Conservation (phyloP, 2,797 vertebrate species). For the Craterocephalus amniculus region DNA sequence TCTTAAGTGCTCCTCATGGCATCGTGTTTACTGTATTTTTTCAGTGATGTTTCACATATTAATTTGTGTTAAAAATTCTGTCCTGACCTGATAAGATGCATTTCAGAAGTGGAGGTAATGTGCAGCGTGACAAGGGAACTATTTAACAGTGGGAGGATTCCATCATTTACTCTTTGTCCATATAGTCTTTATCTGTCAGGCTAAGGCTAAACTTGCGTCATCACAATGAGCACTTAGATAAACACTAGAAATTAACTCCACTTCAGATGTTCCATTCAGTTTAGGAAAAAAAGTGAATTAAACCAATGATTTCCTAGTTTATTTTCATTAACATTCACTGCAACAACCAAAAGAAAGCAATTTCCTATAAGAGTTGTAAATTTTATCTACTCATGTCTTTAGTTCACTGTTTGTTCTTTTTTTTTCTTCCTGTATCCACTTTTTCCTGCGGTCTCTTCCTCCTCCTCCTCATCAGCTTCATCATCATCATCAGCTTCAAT, state of each 20-base stretch:
- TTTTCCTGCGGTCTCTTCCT: constrained; percentile 37
- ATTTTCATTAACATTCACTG: neutral
- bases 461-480: constrained; percentile 6
- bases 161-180: neutral
- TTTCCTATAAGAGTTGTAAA: constrained; percentile 21
- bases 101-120: neutral
- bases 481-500: constrained; percentile 43
- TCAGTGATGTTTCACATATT: neutral
- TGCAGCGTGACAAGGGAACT: neutral
- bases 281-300: neutral
- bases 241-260: constrained; percentile 19
- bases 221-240: neutral
- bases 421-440: constrained; percentile 56
- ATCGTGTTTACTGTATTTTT: constrained; percentile 14
- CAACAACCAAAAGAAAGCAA: constrained; percentile 8
- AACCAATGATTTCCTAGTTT: constrained; percentile 5
- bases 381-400: neutral
- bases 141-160: neutral
- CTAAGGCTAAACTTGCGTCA: neutral
- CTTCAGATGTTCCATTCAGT: neutral
- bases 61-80: neutral
- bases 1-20: neutral
- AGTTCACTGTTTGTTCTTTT: constrained; percentile 39
- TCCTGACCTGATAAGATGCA: neutral
- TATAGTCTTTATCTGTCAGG: neutral